Evolutionary conservation across 2,797 vertebrate genomes (phyloP), one percentile per base, ranked within the genome.

Genomic region (Pelochelys cantorii): DNA sequence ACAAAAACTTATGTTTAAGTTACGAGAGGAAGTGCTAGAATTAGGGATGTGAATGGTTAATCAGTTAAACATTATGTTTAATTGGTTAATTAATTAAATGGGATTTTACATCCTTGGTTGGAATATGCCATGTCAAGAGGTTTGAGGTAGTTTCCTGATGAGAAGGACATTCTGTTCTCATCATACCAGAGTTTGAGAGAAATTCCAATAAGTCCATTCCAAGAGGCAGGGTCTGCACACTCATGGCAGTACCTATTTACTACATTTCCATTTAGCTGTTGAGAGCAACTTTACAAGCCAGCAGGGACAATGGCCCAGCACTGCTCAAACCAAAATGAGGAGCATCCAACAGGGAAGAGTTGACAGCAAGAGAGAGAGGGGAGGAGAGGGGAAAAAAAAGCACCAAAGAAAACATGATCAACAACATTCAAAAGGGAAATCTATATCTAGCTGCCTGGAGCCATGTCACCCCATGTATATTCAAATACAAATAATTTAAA

Each of bases 91-190:
- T 48, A 48, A 48, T 48, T 48, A 48, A 48, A 48, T 48, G 42
- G 42, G 42, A 48, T 48, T 48, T 48, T 48, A 48, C 42, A 48
- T 48, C 42, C 42, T 5, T 48, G 42, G 42, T 54, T 54, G 53
- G 53, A 87, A 37, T 71, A 83, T 5, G 80, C 0, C 17, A 83
- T 75, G 4, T 62, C 7, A 56, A 17, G 88, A 82, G 81, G 15
- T 15, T 59, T 56, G 55, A 90, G 90, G 86, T 83, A 91, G 62
- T 52, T 94, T 53, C 52, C 84, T 25, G 90, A 55, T 17, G 80
- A 42, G 15, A 8, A 48, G 42, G 42, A 48, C 42, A 48, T 48
- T 48, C 42, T 8, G 42, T 48, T 42, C 42, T 53, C 25, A 17
- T 52, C 42, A 29, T 29, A 17, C 29, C 48, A 27, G 37, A 52